Percentiles rank a stretch among this genome's conserved stretches.
Evolutionary conservation across 2,113 vertebrate species (phyloP).

Genomic region (Lophotis ruficrista): DNA sequence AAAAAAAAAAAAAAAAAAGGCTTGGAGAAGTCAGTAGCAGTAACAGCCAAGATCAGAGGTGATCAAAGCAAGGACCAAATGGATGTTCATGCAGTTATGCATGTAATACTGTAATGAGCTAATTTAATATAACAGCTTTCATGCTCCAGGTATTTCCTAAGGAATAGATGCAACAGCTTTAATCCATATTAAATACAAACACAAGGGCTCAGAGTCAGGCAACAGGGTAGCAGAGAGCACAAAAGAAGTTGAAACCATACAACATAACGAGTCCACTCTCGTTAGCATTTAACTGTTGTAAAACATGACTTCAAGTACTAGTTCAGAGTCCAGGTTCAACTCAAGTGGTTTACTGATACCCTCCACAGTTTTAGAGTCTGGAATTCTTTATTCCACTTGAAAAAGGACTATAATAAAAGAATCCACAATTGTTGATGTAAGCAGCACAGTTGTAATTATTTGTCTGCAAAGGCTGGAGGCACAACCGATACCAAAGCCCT

Average conservation of each 20-base stretch:
- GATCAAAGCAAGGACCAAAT: conserved; percentile 26
- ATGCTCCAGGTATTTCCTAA: conserved; percentile 22
- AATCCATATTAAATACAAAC: conserved; percentile 8
- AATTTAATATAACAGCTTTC: conserved; percentile 30
- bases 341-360: neutral
- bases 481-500: neutral
- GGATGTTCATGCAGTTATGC: conserved; percentile 14
- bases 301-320: neutral
- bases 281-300: neutral
- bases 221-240: neutral
- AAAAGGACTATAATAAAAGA: neutral
- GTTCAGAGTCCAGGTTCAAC: neutral
- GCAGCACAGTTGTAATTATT: neutral
- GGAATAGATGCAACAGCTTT: conserved; percentile 1
- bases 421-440: neutral
- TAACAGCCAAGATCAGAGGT: conserved; percentile 5
- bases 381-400: neutral
- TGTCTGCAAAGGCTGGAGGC: neutral
- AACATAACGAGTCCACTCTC: neutral
- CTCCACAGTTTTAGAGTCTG: neutral
- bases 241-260: neutral
- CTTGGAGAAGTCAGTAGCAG: neutral
- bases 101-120: conserved; percentile 15
- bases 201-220: neutral
- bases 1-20: neutral